Conservation (phyloP, 2,113 vertebrate species). For the Amphilophus citrinellus region DNA sequence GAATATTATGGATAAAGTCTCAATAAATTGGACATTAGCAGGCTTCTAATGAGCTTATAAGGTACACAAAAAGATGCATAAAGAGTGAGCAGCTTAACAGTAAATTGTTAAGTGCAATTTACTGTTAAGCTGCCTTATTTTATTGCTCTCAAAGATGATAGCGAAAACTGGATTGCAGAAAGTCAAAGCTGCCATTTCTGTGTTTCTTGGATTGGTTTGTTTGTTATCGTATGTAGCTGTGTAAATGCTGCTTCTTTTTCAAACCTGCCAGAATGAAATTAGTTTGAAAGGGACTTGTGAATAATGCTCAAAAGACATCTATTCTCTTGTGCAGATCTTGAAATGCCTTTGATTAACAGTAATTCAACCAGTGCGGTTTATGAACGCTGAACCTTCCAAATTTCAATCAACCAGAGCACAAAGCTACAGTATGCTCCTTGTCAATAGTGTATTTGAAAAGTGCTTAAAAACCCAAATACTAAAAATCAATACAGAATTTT, state of each 20-base stretch:
- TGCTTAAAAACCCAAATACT: neutral
- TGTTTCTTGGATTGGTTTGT: neutral
- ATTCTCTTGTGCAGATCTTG: neutral
- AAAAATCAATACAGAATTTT: neutral
- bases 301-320: too few relatives aligned
- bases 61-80: neutral
- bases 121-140: neutral
- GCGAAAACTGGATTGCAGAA: neutral
- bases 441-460: neutral
- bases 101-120: neutral
- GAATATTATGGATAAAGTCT: rapidly evolving
- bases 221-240: neutral
- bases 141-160: neutral
- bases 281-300: neutral
- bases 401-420: neutral
- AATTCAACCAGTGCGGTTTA: neutral
- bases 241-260: neutral
- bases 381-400: neutral
- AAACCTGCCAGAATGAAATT: neutral
- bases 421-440: neutral
- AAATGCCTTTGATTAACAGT: neutral
- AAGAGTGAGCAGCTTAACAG: neutral
- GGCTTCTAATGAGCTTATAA: neutral
- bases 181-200: neutral
- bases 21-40: neutral